Conservation (phyloP, 2,888 invertebrate species). For the Zaprionus bogoriensis region DNA sequence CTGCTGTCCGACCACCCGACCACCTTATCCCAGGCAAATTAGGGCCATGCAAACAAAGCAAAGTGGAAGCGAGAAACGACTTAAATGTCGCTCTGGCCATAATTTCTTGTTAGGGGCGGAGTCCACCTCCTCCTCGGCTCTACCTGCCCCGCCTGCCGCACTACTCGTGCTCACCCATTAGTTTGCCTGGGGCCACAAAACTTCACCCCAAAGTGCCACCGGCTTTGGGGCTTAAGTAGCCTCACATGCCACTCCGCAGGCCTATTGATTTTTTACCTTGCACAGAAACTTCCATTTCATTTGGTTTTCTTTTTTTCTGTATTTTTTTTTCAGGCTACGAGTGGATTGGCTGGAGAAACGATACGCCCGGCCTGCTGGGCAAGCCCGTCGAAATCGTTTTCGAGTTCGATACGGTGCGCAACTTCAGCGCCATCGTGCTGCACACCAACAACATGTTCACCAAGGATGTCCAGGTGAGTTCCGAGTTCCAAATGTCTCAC, state of each 20-base stretch:
- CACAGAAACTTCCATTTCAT: slow-evolving; percentile 22
- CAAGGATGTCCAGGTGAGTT: slow-evolving; percentile 88
- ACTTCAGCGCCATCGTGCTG: slow-evolving; percentile 89
- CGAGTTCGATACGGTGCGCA: slow-evolving; percentile 90
- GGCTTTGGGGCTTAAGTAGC: slow-evolving; percentile 66
- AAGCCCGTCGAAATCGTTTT: slow-evolving; percentile 89
- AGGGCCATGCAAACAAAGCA: slow-evolving; percentile 63
- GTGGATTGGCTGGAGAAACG: slow-evolving; percentile 93
- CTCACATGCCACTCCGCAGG: slow-evolving; percentile 56
- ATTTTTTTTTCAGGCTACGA: slow-evolving; percentile 86
- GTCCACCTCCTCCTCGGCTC: background rate
- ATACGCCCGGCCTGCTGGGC: slow-evolving; percentile 85
- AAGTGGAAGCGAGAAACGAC: slow-evolving; percentile 60
- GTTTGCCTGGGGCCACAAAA: slow-evolving; percentile 64
- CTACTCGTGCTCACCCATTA: slow-evolving; percentile 36
- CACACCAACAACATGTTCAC: slow-evolving; percentile 90
- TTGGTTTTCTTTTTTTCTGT: slow-evolving; percentile 20
- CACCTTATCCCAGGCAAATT: slow-evolving; percentile 44
- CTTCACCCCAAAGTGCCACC: slow-evolving; percentile 61
- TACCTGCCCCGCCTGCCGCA: slow-evolving; percentile 10
- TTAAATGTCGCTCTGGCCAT: slow-evolving; percentile 79
- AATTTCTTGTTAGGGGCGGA: slow-evolving; percentile 71
- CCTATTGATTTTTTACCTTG: slow-evolving; percentile 35
- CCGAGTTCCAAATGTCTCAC: no score
- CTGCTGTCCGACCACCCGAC: background rate